Base-by-base conservation (phyloP, 2,113 vertebrate genomes). In the Equus przewalskii region DNA sequence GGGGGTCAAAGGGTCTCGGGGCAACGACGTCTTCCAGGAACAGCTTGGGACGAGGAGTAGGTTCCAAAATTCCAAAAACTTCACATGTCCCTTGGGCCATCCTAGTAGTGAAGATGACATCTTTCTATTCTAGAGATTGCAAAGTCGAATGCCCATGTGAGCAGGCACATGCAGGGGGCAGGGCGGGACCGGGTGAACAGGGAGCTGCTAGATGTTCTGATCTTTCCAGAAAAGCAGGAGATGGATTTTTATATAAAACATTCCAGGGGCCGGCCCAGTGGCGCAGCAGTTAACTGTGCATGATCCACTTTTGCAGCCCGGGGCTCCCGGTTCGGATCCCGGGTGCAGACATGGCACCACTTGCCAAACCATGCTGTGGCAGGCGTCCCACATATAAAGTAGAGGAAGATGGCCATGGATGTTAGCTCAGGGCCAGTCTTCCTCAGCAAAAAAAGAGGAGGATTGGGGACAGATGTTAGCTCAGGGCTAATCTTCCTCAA, bases 181-280 rank as follows among this genome's bases (percentile, higher is more conserved):
- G 11, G 41, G 18, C n/a, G 30, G n/a, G 54, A 22, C 2, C 8
- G 2, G 19, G 26, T 56, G 65, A 46, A 24, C 54, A 1, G 33
- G 26, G 73, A 46, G 64, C 1, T 12, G 56, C 49, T 5, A 5
- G 10, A 60, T 21, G 28, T 11, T 49, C 26, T 24, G 14, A 83
- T 76, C 54, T 64, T 72, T 26, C n/a, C 13, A 83, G 60, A 67
- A 62, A 87, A 94, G 80, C 76, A 91, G 54, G n/a, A 91, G 28
- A 26, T 19, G 49, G 46, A 65, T 41, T 64, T 80, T 91, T 41
- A 72, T 12, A 60, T 18, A 28, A 89, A 33, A 62, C 18, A 16
- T 30, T 64, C 14, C 21, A 72, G 19, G 36, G 36, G 36, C 36
- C 3, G 36, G 36, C 36, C 36, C 36, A 41, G 36, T 41, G 36